phyloP scores from a whole-genome alignment of 2,797 vertebrate species.

The Ciconia nigra region DNA sequence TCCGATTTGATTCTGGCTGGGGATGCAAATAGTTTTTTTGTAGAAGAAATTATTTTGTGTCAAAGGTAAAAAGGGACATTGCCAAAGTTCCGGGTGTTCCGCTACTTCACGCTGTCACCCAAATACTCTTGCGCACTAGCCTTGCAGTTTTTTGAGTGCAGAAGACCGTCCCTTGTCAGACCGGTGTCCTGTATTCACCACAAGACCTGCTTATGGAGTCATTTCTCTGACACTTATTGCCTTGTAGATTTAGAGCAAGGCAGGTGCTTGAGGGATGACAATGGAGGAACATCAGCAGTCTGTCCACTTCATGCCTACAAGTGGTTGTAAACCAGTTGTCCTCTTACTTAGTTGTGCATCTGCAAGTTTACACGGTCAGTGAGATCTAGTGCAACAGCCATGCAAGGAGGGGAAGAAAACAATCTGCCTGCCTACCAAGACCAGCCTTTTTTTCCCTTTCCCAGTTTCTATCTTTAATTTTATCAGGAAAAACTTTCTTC shows the following conservation, averaged over 20 bases:
- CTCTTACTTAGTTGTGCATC: not conserved
- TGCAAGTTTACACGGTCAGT: fast-evolving
- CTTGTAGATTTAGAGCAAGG: not conserved
- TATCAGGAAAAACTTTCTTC: not conserved
- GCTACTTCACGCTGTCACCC: not conserved
- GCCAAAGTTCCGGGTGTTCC: not conserved
- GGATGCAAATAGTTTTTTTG: not conserved
- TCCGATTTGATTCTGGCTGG: not conserved
- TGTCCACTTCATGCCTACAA: not conserved
- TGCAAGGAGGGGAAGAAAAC: not conserved
- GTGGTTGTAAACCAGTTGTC: not conserved
- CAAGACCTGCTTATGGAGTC: not conserved
- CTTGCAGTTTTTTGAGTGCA: not conserved
- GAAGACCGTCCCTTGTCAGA: not conserved
- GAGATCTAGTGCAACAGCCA: not conserved
- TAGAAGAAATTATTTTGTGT: too few species aligned
- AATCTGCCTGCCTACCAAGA: not conserved
- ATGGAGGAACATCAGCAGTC: not conserved
- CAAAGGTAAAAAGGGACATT: not conserved
- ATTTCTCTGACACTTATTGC: not conserved
- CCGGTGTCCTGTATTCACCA: not conserved
- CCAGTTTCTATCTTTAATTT: not conserved
- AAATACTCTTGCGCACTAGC: not conserved
- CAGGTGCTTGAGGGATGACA: not conserved
- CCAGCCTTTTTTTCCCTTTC: not conserved